Evolutionary conservation across 1,140 invertebrate species (phyloP), one percentile per base, ranked within the genome.

Genomic region (Harlomillsia oculata): DNA sequence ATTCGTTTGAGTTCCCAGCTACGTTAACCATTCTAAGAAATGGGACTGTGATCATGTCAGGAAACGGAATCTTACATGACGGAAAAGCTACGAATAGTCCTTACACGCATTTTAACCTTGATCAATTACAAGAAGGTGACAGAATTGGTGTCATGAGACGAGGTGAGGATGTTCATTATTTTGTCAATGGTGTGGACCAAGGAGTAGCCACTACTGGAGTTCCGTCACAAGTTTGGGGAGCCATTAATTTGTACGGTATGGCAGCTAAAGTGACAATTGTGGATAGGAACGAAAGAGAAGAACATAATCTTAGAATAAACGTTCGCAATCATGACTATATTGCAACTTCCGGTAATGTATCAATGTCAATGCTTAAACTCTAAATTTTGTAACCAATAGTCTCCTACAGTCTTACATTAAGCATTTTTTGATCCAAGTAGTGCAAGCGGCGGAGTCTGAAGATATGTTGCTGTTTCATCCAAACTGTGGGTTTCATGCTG

Each of bases 21-120:
- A 97, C 93, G 13, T 95, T 97, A 91, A 97, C 92, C 1, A 95
- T 96, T 71, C 87, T 97, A 83, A 79, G 89, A 53, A 87, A 85
- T 14, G 91, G 92, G 1, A 95, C 91, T 2, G 91, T 91, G 3
- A 95, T 97, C 87, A 95, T 97, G 90, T 94, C 89, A 32, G 91
- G 92, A 1, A 66, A 63, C 75, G 91, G 91, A 34, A 94, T 97
- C 64, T 73, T 95, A 3, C 87, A 89, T 6, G 95, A 95, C 72
- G 91, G 91, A 3, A 91, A 94, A 73, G 90, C 89, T 3, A 92
- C 87, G 2, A 80, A 87, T 55, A 77, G 88, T 28, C 89, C 95
- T 70, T 96, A 97, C 72, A 91, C 90, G 0, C 83, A 92, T 72
- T 93, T 89, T 66, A 96, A 96, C 74, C 76, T 97, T 50, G 92